These are phyloP conservation scores for Noctuana brunneofusca DNA, from an alignment of 2,888 invertebrate species.

Conservation along the genomic window DNA sequence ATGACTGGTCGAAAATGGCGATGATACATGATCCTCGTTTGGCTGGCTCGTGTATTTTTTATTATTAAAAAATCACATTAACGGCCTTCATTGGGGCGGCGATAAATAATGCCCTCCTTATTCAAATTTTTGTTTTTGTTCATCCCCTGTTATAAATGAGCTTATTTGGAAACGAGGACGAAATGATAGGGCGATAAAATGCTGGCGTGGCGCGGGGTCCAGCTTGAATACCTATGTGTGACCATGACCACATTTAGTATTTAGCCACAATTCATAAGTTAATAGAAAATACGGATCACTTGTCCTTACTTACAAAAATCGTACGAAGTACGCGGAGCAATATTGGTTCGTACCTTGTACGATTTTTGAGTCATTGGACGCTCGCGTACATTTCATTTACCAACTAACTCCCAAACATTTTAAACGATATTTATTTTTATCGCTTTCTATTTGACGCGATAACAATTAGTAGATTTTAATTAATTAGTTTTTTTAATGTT, in stretches of 20 bases:
- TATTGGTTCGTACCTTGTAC: too few species aligned
- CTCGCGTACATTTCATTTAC: too few species aligned
- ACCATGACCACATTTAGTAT: background rate
- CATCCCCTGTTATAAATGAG: constrained; percentile 81
- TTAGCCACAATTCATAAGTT: constrained; percentile 6
- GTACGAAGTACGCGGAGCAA: too few species aligned
- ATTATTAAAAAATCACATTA: constrained; percentile 83
- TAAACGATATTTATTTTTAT: too few species aligned
- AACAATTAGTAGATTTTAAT: too few species aligned
- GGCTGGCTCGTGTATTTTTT: constrained; percentile 75
- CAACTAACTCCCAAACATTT: too few species aligned
- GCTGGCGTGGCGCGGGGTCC: background rate
- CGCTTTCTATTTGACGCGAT: too few species aligned
- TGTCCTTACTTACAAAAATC: too few species aligned
- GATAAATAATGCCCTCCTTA: constrained; percentile 83
- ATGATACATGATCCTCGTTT: constrained; percentile 83
- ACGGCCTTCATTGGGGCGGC: constrained; percentile 82
- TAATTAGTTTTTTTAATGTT: too few species aligned
- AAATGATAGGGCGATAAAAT: constrained; percentile 76
- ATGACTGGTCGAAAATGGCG: constrained; percentile 80
- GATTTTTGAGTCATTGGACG: too few species aligned
- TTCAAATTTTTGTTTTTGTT: constrained; percentile 83
- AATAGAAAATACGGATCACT: too few species aligned
- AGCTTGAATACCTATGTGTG: constrained; percentile 7
- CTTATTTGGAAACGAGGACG: constrained; percentile 76